phyloP scores from a whole-genome alignment of 2,113 vertebrate species.

The Hiodon alosoides region DNA sequence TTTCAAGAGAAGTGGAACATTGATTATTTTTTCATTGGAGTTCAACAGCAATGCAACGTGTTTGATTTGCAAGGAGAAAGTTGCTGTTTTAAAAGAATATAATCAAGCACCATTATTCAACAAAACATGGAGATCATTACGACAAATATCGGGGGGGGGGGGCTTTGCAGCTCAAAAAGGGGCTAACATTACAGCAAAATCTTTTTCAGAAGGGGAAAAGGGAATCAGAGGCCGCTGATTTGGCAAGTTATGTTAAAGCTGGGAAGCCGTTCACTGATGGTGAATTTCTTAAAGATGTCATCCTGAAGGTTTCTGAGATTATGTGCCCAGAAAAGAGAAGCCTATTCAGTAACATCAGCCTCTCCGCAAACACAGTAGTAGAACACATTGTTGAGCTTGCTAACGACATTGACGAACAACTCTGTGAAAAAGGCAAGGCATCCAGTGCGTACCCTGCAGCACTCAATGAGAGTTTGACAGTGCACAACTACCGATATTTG shows the following conservation, averaged over 20 bases:
- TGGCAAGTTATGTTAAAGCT: neutral
- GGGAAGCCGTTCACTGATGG: conserved; percentile 2
- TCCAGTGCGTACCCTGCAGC: neutral
- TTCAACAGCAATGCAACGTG: neutral
- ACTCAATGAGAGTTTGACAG: neutral
- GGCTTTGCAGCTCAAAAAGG: too few relatives aligned
- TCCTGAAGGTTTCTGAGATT: too few relatives aligned
- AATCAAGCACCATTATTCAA: neutral
- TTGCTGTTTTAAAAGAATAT: too few relatives aligned
- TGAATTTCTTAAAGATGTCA: too few relatives aligned
- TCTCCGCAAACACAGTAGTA: too few relatives aligned
- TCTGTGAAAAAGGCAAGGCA: neutral
- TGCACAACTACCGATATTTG: conserved; percentile 17
- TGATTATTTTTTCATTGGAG: neutral
- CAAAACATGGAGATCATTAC: conserved; percentile 2
- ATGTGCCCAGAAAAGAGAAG: too few relatives aligned
- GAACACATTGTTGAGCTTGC: neutral
- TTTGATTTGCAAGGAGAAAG: too few relatives aligned
- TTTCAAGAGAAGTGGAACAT: neutral
- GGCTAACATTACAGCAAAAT: too few relatives aligned
- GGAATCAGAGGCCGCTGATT: neutral
- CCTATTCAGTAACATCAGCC: too few relatives aligned
- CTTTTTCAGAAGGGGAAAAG: neutral
- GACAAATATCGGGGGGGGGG: neutral
- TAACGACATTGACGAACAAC: neutral